Conservation (phyloP, 30 jellyfish, hydroid and myxozoan species). For the Hydractinia echinata region DNA sequence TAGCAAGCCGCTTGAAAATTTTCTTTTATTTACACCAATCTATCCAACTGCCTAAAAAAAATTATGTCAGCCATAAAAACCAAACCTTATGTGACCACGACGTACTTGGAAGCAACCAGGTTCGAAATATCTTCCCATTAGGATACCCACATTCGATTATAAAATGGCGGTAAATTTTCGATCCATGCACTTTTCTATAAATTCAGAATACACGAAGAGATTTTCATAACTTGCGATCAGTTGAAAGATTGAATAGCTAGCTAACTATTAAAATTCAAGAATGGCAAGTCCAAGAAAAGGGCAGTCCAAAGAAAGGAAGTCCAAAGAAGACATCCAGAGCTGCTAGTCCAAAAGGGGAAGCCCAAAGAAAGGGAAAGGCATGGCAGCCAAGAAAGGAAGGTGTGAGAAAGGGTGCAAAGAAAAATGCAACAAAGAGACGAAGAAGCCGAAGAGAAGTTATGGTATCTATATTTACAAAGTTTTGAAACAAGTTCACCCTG, state of each 20-base stretch:
- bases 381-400: neutral
- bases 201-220: neutral
- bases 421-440: conserved; percentile 21
- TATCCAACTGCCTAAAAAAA: too few relatives aligned
- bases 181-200: neutral
- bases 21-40: too few relatives aligned
- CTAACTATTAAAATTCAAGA: neutral
- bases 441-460: conserved; percentile 74
- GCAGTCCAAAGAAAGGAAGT: neutral
- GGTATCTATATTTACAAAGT: conserved; percentile 88
- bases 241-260: neutral
- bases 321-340: conserved; percentile 6
- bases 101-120: too few relatives aligned
- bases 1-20: too few relatives aligned
- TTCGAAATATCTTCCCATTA: too few relatives aligned
- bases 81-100: too few relatives aligned
- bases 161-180: conserved; percentile 13
- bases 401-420: neutral
- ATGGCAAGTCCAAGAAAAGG: conserved; percentile 20
- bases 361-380: neutral
- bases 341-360: neutral
- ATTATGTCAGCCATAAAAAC: too few relatives aligned
- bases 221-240: neutral
- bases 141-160: neutral
- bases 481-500: conserved; percentile 96